Percentiles rank a stretch among this genome's conserved stretches.
These are phyloP conservation scores for Cyanoderma ruficeps DNA, from an alignment of 2,113 vertebrate species.

Conservation along the genomic window DNA sequence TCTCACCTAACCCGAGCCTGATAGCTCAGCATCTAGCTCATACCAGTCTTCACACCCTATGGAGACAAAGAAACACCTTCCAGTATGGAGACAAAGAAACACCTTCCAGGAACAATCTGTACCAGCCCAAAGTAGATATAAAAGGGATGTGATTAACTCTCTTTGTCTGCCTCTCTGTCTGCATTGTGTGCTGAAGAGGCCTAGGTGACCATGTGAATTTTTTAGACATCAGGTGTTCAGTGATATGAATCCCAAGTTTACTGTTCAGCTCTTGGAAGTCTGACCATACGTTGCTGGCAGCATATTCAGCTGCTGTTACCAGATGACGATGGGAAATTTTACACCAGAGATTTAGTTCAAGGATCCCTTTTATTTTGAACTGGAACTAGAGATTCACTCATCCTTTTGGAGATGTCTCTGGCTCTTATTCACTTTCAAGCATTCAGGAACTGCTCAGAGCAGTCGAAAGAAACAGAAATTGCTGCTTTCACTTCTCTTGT, in stretches of 20 bases:
- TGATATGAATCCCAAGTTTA: background rate
- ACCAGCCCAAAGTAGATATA: background rate
- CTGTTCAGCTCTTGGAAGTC: background rate
- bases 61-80: background rate
- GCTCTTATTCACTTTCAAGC: background rate
- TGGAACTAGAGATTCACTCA: background rate
- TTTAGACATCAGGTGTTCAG: background rate
- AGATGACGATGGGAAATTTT: background rate
- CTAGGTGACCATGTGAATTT: background rate
- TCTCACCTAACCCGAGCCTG: background rate
- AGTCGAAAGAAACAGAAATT: constrained; percentile 18
- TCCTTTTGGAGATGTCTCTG: background rate
- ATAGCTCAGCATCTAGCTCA: background rate
- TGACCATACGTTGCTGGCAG: background rate
- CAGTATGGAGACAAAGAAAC: background rate
- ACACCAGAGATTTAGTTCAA: background rate
- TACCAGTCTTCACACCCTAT: background rate
- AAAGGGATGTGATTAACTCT: background rate
- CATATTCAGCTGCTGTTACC: background rate
- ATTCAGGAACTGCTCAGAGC: background rate
- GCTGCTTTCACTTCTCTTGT: constrained; percentile 38
- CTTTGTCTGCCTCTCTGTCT: background rate
- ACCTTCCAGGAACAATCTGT: background rate
- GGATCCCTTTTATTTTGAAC: background rate
- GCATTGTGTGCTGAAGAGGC: background rate